phyloP scores from a whole-genome alignment of 2,113 vertebrate genomes.

The Telmatochromis bifrenatus region DNA sequence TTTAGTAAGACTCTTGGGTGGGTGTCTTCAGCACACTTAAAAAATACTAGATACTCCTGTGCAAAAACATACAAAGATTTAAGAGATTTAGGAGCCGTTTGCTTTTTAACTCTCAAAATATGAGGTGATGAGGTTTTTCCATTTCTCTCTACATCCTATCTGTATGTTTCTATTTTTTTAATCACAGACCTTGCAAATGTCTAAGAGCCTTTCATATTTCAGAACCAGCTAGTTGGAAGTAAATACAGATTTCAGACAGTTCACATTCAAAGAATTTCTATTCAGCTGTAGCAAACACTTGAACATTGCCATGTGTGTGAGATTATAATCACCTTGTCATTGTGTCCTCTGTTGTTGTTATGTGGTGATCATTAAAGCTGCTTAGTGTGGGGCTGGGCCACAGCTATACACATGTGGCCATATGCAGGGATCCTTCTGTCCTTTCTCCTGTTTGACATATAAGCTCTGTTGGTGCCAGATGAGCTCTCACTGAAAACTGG shows the following conservation, averaged over 20 bases:
- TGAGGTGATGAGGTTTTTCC: not conserved
- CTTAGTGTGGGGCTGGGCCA: conserved; percentile 45
- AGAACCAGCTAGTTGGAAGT: not conserved
- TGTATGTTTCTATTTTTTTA: not conserved
- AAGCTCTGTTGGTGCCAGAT: conserved; percentile 65
- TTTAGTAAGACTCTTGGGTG: not conserved
- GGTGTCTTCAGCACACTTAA: not conserved
- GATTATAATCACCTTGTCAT: conserved; percentile 47
- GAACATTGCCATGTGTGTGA: not conserved
- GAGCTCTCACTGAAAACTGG: conserved; percentile 68
- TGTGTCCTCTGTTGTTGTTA: conserved; percentile 49
- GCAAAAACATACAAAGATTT: not conserved
- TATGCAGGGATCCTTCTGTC: conserved; percentile 38
- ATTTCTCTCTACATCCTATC: not conserved
- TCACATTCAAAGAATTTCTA: not conserved
- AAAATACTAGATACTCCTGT: not conserved
- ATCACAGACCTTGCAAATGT: not conserved
- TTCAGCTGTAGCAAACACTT: not conserved
- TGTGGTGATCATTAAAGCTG: conserved; percentile 60
- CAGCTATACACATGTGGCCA: conserved; percentile 43
- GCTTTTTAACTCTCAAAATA: not conserved
- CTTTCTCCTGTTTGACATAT: conserved; percentile 57
- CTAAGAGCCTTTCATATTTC: not conserved
- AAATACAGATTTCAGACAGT: not conserved
- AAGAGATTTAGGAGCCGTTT: not conserved